Evolutionary conservation across 2,888 invertebrate species (phyloP).

Genomic region (Zootermopsis nevadensis): DNA sequence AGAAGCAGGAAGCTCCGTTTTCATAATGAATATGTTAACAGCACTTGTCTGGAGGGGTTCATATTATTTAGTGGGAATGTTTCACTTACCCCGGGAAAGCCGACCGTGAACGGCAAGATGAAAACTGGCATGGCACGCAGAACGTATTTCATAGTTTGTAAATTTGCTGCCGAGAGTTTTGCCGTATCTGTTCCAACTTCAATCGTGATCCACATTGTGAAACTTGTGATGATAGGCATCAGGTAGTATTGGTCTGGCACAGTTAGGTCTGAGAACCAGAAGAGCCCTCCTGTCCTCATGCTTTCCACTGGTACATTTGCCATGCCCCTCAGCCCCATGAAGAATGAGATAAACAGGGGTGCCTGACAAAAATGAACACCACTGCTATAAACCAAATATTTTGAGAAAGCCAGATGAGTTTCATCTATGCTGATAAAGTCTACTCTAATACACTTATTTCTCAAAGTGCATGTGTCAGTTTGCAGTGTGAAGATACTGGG

Average conservation of each 20-base stretch:
- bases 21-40: no score
- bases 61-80: background rate
- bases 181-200: slow-evolving; percentile 85
- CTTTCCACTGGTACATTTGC: slow-evolving; percentile 91
- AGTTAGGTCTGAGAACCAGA: slow-evolving; percentile 95
- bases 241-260: slow-evolving; percentile 89
- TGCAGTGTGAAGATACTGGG: no score
- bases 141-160: slow-evolving; percentile 78
- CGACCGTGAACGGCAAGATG: slow-evolving; percentile 86
- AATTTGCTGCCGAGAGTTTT: slow-evolving; percentile 73
- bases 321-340: slow-evolving; percentile 89
- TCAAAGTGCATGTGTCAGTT: no score
- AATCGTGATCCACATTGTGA: slow-evolving; percentile 84
- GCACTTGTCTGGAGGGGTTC: no score
- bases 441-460: no score
- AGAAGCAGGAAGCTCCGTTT: no score
- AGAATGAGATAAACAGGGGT: slow-evolving; percentile 93
- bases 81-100: slow-evolving; percentile 80
- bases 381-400: background rate
- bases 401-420: no score
- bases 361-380: slow-evolving; percentile 63
- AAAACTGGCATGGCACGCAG: slow-evolving; percentile 81
- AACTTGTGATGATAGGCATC: slow-evolving; percentile 86
- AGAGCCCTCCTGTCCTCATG: slow-evolving; percentile 86
- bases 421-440: no score